Conservation (phyloP, 2,797 vertebrate species). For the Eulemur rubriventer region DNA sequence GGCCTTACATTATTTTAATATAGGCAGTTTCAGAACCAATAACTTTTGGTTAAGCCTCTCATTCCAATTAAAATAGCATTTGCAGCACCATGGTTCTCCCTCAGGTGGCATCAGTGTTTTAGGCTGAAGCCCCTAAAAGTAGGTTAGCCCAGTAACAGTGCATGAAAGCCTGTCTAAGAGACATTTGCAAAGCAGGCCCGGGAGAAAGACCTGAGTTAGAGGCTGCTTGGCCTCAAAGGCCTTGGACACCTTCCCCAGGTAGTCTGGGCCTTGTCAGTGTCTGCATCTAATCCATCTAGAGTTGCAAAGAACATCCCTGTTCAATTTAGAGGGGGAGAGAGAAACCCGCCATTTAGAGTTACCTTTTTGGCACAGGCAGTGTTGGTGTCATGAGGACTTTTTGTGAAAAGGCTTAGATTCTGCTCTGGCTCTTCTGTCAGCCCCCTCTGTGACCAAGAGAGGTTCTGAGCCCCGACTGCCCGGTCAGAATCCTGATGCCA, state of each 20-base stretch:
- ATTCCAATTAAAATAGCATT: neutral
- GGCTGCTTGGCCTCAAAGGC: neutral
- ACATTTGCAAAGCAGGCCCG: neutral
- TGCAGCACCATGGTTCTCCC: neutral
- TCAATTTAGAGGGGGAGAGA: neutral
- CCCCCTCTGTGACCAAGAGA: neutral
- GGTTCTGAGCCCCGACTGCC: fast-evolving
- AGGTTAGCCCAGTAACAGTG: neutral
- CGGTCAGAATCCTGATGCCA: neutral
- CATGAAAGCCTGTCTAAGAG: neutral
- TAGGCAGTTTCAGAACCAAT: neutral
- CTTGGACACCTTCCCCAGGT: neutral
- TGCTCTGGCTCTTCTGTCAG: neutral
- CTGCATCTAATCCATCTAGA: neutral
- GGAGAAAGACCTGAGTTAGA: neutral
- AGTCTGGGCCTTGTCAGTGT: neutral
- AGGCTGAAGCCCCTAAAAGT: neutral
- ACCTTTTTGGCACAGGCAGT: neutral
- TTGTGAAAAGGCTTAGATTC: neutral
- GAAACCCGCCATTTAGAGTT: neutral
- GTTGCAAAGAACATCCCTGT: neutral
- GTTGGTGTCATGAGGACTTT: neutral
- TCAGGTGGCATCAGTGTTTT: neutral
- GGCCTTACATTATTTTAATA: no score
- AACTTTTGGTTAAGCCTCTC: neutral